Evolutionary conservation across 1,140 invertebrate genomes (phyloP).

Genomic region (Nasonia vitripennis): DNA sequence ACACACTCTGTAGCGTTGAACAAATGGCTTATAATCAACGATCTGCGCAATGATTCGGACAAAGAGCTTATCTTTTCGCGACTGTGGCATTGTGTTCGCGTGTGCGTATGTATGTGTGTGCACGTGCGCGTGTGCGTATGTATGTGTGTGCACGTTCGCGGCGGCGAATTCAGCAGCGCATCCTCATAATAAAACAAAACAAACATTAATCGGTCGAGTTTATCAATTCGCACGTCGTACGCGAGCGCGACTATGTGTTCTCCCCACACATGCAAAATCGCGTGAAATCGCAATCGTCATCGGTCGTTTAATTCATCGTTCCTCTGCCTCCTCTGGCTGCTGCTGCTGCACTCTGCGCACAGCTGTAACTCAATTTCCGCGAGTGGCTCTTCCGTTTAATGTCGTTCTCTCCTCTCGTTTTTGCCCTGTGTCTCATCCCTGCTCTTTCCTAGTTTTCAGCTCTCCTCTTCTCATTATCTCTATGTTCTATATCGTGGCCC

Average conservation of each 20-base stretch:
- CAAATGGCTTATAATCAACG: constrained; percentile 11
- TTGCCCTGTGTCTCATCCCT: not conserved
- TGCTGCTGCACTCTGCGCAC: not conserved
- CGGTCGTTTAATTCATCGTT: constrained; percentile 8
- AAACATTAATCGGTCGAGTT: constrained; percentile 24
- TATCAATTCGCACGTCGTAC: constrained; percentile 18
- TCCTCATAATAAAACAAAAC: constrained; percentile 23
- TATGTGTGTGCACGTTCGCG: not conserved
- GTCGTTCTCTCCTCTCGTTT: not conserved
- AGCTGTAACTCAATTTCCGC: constrained; percentile 19
- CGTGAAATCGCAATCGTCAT: constrained; percentile 8
- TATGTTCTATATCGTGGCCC: not conserved
- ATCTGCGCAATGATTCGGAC: constrained; percentile 15
- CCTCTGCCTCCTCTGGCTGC: not conserved
- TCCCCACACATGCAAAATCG: not conserved
- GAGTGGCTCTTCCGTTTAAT: constrained; percentile 13
- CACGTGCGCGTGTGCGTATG: not conserved
- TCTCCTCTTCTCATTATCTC: not conserved
- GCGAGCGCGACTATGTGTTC: not conserved
- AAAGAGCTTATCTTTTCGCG: constrained; percentile 25
- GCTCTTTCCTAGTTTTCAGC: not conserved
- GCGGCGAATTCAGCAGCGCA: not conserved
- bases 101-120: not conserved
- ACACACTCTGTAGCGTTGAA: too few relatives aligned
- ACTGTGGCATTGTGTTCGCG: not conserved